Conservation (phyloP, 2,113 vertebrate genomes). For the Regulus satrapa region DNA sequence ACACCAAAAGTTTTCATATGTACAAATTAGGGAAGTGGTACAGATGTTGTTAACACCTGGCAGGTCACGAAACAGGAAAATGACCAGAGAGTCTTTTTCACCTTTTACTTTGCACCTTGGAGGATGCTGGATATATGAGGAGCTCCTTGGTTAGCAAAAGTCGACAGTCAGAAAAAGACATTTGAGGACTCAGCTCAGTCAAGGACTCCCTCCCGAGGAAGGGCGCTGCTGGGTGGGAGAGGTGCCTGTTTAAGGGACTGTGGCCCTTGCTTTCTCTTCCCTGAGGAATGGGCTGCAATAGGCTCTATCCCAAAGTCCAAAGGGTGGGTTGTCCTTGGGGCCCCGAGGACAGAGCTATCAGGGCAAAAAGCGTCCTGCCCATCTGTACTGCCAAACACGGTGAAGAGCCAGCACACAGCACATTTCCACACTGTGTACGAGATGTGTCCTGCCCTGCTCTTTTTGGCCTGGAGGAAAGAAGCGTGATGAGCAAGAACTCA, state of each 20-base stretch:
- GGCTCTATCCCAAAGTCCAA: not conserved
- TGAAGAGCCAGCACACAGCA: not conserved
- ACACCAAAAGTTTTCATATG: not conserved
- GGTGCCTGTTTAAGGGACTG: not conserved
- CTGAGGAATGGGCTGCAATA: not conserved
- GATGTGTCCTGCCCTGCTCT: not conserved
- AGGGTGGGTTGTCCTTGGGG: not conserved
- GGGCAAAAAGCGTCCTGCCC: not conserved
- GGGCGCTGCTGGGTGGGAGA: not conserved
- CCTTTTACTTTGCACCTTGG: not conserved
- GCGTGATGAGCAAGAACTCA: not conserved
- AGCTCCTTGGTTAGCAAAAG: not conserved
- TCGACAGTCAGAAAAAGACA: not conserved
- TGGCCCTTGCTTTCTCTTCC: not conserved
- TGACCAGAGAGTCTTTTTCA: not conserved
- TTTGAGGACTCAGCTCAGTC: not conserved
- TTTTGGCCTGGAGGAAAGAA: not conserved
- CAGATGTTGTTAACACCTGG: not conserved
- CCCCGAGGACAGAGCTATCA: fast-evolving
- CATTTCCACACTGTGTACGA: fast-evolving
- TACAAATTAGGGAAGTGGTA: not conserved
- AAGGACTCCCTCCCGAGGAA: not conserved
- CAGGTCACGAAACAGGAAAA: not conserved
- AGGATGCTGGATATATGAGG: not conserved
- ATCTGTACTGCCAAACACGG: fast-evolving